These are phyloP conservation scores for Argyresthia albistria DNA, from an alignment of 2,888 invertebrate species.

Conservation along the genomic window DNA sequence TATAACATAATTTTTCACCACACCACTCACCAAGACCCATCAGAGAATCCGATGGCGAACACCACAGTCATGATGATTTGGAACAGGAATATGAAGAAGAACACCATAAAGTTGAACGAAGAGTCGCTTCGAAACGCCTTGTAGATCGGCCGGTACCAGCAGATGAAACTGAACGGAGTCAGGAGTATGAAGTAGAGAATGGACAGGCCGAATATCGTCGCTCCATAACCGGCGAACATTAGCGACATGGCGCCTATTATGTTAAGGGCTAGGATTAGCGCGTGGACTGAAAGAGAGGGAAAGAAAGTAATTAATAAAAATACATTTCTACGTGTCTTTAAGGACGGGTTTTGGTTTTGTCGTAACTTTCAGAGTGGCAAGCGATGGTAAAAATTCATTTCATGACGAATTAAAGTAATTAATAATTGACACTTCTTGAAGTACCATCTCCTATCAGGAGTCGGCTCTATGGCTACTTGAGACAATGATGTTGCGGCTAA, in stretches of 20 bases:
- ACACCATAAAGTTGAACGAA: slow-evolving; percentile 99
- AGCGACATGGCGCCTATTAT: slow-evolving; percentile 88
- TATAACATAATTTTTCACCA: too few species aligned
- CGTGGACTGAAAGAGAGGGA: slow-evolving; percentile 83
- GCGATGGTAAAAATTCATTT: too few species aligned
- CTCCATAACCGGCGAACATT: slow-evolving; percentile 73
- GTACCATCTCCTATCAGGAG: too few species aligned
- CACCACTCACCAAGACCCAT: slow-evolving; percentile 89
- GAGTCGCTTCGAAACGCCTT: slow-evolving; percentile 99
- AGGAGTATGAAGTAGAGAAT: slow-evolving; percentile 92
- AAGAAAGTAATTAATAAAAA: neutral
- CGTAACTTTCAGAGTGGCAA: too few species aligned
- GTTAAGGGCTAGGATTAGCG: slow-evolving; percentile 87
- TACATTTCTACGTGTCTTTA: too few species aligned
- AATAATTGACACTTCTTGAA: too few species aligned
- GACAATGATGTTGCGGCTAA: too few species aligned
- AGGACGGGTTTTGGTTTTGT: too few species aligned
- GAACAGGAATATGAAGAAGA: slow-evolving; percentile 98
- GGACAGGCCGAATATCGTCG: slow-evolving; percentile 87
- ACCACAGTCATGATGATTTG: slow-evolving; percentile 92
- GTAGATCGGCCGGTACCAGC: slow-evolving; percentile 99
- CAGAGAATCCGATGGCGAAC: slow-evolving; percentile 89
- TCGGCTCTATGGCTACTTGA: too few species aligned
- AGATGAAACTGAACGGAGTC: slow-evolving; percentile 97
- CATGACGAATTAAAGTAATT: too few species aligned